Conservation (phyloP, 1,140 invertebrate genomes). For the Brachionus asplanchnoidis region DNA sequence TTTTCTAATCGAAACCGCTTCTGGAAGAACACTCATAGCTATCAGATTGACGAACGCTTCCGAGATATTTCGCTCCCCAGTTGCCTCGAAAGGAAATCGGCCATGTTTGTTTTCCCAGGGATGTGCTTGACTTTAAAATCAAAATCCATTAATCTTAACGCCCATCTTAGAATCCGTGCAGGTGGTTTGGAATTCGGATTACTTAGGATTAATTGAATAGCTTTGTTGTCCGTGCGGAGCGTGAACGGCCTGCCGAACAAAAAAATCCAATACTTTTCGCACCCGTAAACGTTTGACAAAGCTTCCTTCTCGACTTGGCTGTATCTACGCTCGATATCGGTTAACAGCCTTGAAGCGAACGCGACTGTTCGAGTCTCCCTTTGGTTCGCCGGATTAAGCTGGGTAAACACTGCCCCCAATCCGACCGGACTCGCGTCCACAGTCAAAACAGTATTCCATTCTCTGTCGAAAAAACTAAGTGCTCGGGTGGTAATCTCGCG, state of each 20-base stretch:
- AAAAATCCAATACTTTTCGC: neutral
- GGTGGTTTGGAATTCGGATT: neutral
- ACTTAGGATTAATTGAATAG: neutral
- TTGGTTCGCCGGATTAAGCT: conserved; percentile 43
- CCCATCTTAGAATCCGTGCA: neutral
- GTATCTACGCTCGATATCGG: conserved; percentile 45
- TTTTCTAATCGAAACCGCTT: neutral
- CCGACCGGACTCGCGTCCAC: conserved; percentile 47
- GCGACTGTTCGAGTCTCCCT: conserved; percentile 42
- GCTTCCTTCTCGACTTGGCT: conserved; percentile 49
- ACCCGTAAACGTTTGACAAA: neutral
- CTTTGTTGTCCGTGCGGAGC: neutral
- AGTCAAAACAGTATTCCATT: neutral
- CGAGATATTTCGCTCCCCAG: neutral
- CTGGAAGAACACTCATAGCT: neutral
- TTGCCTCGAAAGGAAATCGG: neutral
- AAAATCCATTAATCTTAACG: neutral
- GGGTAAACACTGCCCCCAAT: no score
- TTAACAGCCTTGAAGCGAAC: conserved; percentile 46
- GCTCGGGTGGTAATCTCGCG: neutral
- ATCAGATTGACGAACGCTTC: neutral
- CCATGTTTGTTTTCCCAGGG: neutral
- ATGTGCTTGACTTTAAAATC: neutral
- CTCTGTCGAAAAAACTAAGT: no score
- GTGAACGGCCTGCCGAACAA: neutral